Conservation (phyloP, 2,113 vertebrate genomes). For the Perca fluviatilis region DNA sequence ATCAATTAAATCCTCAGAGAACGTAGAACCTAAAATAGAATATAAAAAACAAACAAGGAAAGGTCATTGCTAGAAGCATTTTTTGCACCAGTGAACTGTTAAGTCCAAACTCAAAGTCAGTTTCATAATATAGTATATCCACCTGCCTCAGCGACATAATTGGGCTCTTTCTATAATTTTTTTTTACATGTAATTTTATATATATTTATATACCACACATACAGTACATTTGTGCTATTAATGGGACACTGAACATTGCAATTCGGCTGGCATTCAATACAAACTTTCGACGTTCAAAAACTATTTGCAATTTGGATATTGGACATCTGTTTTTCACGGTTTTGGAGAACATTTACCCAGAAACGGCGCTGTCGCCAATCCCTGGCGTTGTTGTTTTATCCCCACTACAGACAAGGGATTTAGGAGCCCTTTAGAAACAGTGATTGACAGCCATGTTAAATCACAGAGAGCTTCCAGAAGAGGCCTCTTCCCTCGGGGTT, state of each 20-base stretch:
- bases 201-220: background rate
- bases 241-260: background rate
- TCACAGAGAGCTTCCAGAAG: slow-evolving; percentile 75
- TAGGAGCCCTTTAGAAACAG: slow-evolving; percentile 65
- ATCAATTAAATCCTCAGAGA: slow-evolving; percentile 13
- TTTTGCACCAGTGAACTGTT: slow-evolving; percentile 27
- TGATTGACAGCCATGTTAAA: slow-evolving; percentile 84
- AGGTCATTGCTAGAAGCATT: slow-evolving; percentile 29
- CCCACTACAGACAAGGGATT: slow-evolving; percentile 64
- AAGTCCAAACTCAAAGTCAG: slow-evolving; percentile 26
- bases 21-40: background rate
- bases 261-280: slow-evolving; percentile 21
- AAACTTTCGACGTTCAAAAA: slow-evolving; percentile 36
- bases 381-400: slow-evolving; percentile 59
- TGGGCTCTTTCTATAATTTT: background rate
- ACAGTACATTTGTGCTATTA: no score
- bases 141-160: background rate
- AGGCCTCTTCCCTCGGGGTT: slow-evolving; percentile 64
- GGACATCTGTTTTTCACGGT: slow-evolving; percentile 37
- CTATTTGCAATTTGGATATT: slow-evolving; percentile 43
- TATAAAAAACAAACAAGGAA: slow-evolving; percentile 19
- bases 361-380: slow-evolving; percentile 57
- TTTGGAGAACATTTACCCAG: slow-evolving; percentile 50
- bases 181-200: no score
- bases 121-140: background rate